Conservation (phyloP, 2,797 vertebrate genomes). For the Tachyglossus aculeatus region DNA sequence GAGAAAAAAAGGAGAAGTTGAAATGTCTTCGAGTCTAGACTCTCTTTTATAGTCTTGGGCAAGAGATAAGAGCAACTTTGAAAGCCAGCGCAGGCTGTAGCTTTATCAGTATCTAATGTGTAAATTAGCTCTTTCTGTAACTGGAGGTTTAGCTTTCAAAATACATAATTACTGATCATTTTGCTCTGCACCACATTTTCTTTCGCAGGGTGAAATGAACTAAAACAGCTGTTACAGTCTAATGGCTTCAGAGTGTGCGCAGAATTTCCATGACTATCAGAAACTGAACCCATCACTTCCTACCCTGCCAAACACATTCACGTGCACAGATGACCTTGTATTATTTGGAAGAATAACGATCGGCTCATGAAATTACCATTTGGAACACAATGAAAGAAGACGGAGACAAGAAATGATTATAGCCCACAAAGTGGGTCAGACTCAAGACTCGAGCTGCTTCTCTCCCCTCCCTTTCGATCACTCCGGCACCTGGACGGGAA, state of each 20-base stretch:
- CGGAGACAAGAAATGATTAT: conserved; percentile 10
- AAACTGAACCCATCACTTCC: conserved; percentile 51
- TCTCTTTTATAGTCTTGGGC: conserved; percentile 24
- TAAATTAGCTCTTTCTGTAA: conserved; percentile 59
- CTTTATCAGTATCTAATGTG: conserved; percentile 61
- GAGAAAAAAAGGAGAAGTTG: no score
- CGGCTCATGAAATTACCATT: conserved; percentile 52
- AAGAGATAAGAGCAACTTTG: conserved; percentile 53
- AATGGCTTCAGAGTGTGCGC: conserved; percentile 42
- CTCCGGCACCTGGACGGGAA: conserved; percentile 1
- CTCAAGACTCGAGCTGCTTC: not conserved
- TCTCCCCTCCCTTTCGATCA: not conserved
- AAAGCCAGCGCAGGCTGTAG: conserved; percentile 46
- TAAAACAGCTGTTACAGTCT: conserved; percentile 55
- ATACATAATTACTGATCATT: conserved; percentile 58
- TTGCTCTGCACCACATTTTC: conserved; percentile 47
- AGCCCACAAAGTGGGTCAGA: conserved; percentile 18
- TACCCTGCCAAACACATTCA: conserved; percentile 31
- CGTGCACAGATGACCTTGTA: conserved; percentile 36
- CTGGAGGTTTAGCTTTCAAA: conserved; percentile 49
- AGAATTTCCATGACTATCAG: conserved; percentile 40
- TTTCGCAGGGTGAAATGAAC: conserved; percentile 47
- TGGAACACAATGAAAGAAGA: conserved; percentile 41
- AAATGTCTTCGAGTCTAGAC: conserved; percentile 42
- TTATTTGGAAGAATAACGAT: conserved; percentile 47